Evolutionary conservation across 2,113 vertebrate species (phyloP), one percentile per base, ranked within the genome.

Genomic region (Aspidoscelis tigris): DNA sequence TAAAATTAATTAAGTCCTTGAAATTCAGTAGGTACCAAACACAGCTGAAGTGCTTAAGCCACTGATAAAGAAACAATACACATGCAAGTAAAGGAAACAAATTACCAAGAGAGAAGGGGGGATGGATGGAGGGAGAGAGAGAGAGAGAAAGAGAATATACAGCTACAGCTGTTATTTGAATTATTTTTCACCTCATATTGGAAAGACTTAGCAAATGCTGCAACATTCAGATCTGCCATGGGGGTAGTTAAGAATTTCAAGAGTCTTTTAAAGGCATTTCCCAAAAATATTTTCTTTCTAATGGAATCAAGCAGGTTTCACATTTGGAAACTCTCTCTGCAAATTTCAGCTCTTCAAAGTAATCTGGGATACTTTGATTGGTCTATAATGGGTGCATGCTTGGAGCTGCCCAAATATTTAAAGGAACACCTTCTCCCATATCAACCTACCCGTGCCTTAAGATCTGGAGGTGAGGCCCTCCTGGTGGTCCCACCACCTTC

Each of bases 1-100:
- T 66, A 82, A 86, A 78, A 73, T 72, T 73, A 86, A 86, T 82
- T 86, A 82, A 78, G 80, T 72, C 69, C 75, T 82, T 77, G 74
- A 65, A 72, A 82, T 86, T 82, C 65, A 72, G 26, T 77, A 72
- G 80, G 55, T 82, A 33, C 33, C 43, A 66, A 44, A 55, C 43
- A 65, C 80, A 82, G 80, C 85, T 86, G 80, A 82, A 71, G 66
- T 82, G 80, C 80, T 86, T 82, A 78, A 82, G 55, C 72, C 68
- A 41, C 68, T 20, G 43, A 86, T 86, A 86, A 82, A 58, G 58
- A 78, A 78, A 72, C 78, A 86, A 82, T 82, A 12, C 53, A 65
- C 75, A 72, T 71, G n/a, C 73, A 82, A 82, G 81, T 71, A 33
- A 71, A 82, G 74, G 47, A 72, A 78, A 82, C 41, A 78, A 82